Base-by-base conservation (phyloP, 53 echinoderm and acorn worm species). In the Hippasteria phrygiana region DNA sequence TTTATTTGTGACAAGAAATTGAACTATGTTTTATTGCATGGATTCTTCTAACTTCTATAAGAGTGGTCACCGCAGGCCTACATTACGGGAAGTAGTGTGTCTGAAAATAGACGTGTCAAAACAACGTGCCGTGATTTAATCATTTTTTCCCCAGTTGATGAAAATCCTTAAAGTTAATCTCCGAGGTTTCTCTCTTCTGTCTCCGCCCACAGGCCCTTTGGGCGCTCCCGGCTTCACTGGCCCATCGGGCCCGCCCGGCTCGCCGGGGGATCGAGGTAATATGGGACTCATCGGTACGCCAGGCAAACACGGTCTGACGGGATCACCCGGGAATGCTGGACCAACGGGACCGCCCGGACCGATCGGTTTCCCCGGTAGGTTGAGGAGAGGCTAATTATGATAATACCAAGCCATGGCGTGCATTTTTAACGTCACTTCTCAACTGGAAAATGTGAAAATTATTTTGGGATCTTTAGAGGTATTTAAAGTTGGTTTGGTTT, bases 211-310 rank as follows among this genome's bases (percentile, higher is more conserved):
- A 89, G 88, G 88, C 18, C 22, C 36, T 1, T 42, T 71, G 45
- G 94, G 94, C 26, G 35, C 37, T 22, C 47, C 88, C 1, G 94
- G 94, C 4, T 33, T 70, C 8, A 67, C 83, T 0, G 94, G 94
- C 5, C 62, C 64, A 6, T 14, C 74, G n/a, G 94, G 94, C 17
- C 51, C 75, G 1, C 17, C 32, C 24, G 94, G 94, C 0, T 35
- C 48, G 3, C 47, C 18, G 26, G 94, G 94, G 1, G 41, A 33
- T 0, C 6, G 1, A 0, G 94, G 94, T 0, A 13, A 27, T 0
- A 62, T 54, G 35, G 96, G 96, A 0, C 26, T 13, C 5, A 47
- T 42, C 4, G 96, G 96, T 1, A 24, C 54, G 40, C 78, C 91
- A 8, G 96, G 96, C 39, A 43, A 55, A 51, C 36, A 24, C 16